Evolutionary conservation across 2,797 vertebrate species (phyloP).

Genomic region (Hippocampus kuda): DNA sequence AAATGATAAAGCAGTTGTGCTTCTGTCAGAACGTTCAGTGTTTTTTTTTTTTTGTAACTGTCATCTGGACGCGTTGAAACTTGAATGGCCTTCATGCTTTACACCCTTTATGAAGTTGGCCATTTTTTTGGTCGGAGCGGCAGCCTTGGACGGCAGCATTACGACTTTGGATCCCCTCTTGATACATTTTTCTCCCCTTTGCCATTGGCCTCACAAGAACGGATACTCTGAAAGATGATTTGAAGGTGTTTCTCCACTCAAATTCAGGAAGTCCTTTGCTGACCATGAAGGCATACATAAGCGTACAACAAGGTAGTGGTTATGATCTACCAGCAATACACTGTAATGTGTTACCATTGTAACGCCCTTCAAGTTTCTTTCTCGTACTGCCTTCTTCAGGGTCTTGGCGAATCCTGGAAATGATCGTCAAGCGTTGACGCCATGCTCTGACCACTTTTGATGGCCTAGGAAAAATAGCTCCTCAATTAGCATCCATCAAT

Average conservation of each 20-base stretch:
- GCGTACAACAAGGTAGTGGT: not conserved
- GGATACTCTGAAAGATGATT: not conserved
- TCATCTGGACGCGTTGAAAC: not conserved
- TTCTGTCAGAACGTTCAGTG: not conserved
- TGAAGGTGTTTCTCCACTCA: not conserved
- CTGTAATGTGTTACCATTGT: not conserved
- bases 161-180: constrained; percentile 1
- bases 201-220: not conserved
- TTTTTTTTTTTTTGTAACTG: not conserved
- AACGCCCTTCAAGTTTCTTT: not conserved
- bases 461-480: too few relatives aligned
- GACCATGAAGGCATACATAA: not conserved
- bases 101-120: constrained; percentile 4
- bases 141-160: not conserved
- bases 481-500: too few relatives aligned
- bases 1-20: not conserved
- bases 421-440: too few relatives aligned
- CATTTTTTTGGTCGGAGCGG: not conserved
- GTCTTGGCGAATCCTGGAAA: not conserved
- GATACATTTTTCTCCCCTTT: not conserved
- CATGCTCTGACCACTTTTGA: too few relatives aligned
- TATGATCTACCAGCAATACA: not conserved
- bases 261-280: not conserved
- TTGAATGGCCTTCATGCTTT: constrained; percentile 3
- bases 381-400: not conserved